phyloP scores from a whole-genome alignment of 2,113 vertebrate species.

The Connochaetes taurinus region DNA sequence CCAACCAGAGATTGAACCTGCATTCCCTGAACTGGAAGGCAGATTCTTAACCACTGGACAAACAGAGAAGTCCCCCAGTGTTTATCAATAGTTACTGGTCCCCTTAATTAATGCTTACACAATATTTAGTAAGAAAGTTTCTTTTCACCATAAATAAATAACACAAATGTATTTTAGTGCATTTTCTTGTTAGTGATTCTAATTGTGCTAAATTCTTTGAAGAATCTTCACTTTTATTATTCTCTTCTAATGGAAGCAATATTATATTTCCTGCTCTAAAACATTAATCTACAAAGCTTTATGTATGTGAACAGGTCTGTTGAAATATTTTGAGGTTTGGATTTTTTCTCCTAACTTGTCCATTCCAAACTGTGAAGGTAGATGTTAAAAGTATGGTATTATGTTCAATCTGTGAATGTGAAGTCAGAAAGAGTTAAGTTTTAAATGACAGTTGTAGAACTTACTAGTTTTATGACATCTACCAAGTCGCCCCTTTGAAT shows the following conservation, averaged over 20 bases:
- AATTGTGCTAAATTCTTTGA: neutral
- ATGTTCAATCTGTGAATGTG: neutral
- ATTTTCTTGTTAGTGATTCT: neutral
- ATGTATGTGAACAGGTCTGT: neutral
- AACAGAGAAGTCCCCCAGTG: neutral
- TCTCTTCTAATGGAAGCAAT: neutral
- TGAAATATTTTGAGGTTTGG: neutral
- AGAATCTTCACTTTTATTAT: neutral
- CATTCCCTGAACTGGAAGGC: neutral
- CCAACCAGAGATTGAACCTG: neutral
- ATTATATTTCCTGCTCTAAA: neutral
- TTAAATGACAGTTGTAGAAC: neutral
- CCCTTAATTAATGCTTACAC: neutral
- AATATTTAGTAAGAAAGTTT: neutral
- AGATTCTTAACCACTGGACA: neutral
- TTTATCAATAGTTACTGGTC: neutral
- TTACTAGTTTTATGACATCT: slow-evolving; percentile 42
- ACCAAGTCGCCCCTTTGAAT: neutral
- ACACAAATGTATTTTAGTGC: neutral
- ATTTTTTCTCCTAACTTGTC: neutral
- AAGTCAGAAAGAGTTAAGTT: neutral
- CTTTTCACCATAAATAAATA: neutral
- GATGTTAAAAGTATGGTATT: neutral
- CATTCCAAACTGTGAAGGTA: neutral
- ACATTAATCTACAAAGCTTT: neutral